phyloP scores from a whole-genome alignment of 2,888 invertebrate genomes.

The Rotaria socialis region DNA sequence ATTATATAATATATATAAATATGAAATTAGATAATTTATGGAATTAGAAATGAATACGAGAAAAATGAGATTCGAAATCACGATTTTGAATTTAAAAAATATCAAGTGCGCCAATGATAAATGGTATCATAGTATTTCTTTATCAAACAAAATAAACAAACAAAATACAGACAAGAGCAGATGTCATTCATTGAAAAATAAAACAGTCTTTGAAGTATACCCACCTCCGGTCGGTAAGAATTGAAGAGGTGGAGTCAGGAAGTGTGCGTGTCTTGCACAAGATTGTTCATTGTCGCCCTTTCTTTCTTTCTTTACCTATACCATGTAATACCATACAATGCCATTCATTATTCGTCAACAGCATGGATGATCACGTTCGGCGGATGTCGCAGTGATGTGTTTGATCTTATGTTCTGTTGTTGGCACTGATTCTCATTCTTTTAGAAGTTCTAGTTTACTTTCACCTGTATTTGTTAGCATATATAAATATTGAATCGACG shows the following conservation, averaged over 20 bases:
- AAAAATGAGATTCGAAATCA: not conserved
- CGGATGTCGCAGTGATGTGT: conserved; percentile 20
- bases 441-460: conserved; percentile 7
- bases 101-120: not conserved
- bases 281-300: not conserved
- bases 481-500: not conserved
- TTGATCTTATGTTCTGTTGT: conserved; percentile 25
- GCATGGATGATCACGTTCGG: conserved; percentile 19
- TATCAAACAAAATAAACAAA: not conserved
- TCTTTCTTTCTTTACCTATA: not conserved
- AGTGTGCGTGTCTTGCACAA: conserved; percentile 26
- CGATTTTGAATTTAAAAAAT: not conserved
- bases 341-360: conserved; percentile 16
- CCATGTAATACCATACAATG: conserved; percentile 4
- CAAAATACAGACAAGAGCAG: not conserved
- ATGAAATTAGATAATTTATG: not conserved
- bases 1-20: not conserved
- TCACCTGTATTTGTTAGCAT: conserved; percentile 21
- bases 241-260: conserved; percentile 32
- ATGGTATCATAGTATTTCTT: not conserved
- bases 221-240: conserved; percentile 23
- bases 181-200: conserved; percentile 9
- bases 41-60: not conserved
- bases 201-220: conserved; percentile 7
- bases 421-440: not conserved